Conservation (phyloP, 2,797 vertebrate species). For the Malurus splendens region DNA sequence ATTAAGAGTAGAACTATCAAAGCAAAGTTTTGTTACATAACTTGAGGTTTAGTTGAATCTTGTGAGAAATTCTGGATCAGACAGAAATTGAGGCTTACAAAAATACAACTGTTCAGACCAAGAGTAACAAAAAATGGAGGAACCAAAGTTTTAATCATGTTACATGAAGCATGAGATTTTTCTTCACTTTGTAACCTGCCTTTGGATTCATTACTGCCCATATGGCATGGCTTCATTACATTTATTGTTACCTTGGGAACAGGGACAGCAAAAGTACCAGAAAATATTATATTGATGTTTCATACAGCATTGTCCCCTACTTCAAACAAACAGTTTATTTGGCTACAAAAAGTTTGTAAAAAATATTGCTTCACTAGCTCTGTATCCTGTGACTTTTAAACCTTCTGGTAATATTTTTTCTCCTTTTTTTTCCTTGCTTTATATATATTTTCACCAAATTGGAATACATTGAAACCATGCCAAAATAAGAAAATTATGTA, state of each 20-base stretch:
- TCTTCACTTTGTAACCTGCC: not conserved
- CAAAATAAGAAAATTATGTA: not conserved
- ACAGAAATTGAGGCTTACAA: not conserved
- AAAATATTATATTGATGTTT: not conserved
- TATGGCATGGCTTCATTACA: not conserved
- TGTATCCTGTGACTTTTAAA: not conserved
- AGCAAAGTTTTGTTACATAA: not conserved
- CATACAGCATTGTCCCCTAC: not conserved
- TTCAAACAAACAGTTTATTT: not conserved
- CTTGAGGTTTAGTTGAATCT: not conserved
- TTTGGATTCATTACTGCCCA: not conserved
- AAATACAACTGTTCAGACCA: not conserved
- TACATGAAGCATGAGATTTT: not conserved
- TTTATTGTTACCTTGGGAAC: not conserved
- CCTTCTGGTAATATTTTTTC: not conserved
- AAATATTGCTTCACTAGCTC: not conserved
- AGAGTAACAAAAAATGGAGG: not conserved
- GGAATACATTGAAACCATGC: not conserved
- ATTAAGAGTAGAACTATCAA: not conserved
- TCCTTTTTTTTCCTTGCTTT: not conserved
- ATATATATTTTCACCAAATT: not conserved
- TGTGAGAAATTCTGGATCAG: not conserved
- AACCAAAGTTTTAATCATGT: not conserved
- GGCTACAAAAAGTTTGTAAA: not conserved
- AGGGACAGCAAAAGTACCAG: not conserved